Evolutionary conservation across 2,113 vertebrate species (phyloP), one percentile per base, ranked within the genome.

Genomic region (Megalops atlanticus): DNA sequence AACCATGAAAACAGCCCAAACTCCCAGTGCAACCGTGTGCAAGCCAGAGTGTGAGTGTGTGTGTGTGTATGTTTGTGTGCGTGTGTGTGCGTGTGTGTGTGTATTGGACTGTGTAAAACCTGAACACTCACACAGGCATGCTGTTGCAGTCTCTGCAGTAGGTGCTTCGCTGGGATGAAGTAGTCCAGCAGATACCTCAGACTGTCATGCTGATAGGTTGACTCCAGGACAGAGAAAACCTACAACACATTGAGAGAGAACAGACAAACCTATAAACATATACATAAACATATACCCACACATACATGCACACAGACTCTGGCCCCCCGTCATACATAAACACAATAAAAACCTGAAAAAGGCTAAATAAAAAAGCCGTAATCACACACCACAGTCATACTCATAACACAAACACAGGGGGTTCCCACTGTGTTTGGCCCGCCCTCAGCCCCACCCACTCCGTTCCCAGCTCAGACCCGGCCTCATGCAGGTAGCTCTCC

Each of bases 121-220:
- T 82, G 18, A 47, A 18, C 79, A 95, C 97, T 96, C 93, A 98
- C 97, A 81, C 97, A 98, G 84, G 97, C 97, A 84, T 96, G 96
- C 81, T 97, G 96, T 83, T 98, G 97, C 70, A 98, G 91, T 85
- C 94, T 95, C 86, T 97, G 95, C 85, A 98, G 93, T 74, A 98
- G 95, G 83, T 96, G 96, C 86, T 98, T 98, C 75, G 97, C 96
- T 18, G 97, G 96, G 82, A 98, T 95, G 40, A 98, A 95, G 92
- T 95, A 98, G 89, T 97, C 96, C 84, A 98, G 89, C 45, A 97
- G 95, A 88, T 96, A 97, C 79, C 95, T 95, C 84, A 98, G 91
- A 35, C 96, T 95, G 87, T 98, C 97, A 14, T 97, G 95, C 45
- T 95, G 95, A 47, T 96, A 98, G 35, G 95, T 97, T 16, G 94